A percentile compares a stretch with the other conserved stretches of the same genome.
Evolutionary conservation across 2,888 invertebrate genomes (phyloP).

Genomic region (Hofmannophila pseudospretella): DNA sequence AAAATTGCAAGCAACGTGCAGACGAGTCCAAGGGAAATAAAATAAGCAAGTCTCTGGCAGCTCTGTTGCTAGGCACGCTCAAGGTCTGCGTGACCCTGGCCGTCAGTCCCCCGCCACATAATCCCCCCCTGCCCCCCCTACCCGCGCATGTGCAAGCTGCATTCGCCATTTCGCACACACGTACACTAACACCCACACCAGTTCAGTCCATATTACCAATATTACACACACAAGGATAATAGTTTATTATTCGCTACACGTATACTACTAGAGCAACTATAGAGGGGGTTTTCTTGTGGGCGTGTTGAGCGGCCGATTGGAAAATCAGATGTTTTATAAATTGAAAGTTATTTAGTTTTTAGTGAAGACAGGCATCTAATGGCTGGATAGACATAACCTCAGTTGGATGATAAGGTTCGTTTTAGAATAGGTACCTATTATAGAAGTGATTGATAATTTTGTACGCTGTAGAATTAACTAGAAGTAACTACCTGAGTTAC

Average conservation of each 20-base stretch:
- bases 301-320: neutral
- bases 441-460: no score
- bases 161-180: slow-evolving; percentile 22
- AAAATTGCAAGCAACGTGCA: slow-evolving; percentile 58
- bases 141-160: slow-evolving; percentile 59
- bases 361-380: no score
- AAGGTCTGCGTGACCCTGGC: slow-evolving; percentile 68
- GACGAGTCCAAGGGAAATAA: slow-evolving; percentile 69
- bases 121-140: slow-evolving; percentile 27
- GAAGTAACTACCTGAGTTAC: no score
- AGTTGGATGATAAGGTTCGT: no score
- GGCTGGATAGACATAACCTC: no score
- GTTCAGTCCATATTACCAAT: slow-evolving; percentile 10
- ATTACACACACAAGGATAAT: slow-evolving; percentile 20
- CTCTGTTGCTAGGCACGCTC: slow-evolving; percentile 70
- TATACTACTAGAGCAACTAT: neutral
- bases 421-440: no score
- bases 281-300: neutral
- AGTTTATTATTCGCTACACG: neutral
- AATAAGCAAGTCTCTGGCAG: slow-evolving; percentile 45
- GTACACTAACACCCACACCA: no score
- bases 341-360: no score
- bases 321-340: neutral
- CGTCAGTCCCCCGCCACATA: slow-evolving; percentile 36
- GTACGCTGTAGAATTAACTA: no score